Conservation (phyloP, 2,797 vertebrate species). For the Darevskia nairensis region DNA sequence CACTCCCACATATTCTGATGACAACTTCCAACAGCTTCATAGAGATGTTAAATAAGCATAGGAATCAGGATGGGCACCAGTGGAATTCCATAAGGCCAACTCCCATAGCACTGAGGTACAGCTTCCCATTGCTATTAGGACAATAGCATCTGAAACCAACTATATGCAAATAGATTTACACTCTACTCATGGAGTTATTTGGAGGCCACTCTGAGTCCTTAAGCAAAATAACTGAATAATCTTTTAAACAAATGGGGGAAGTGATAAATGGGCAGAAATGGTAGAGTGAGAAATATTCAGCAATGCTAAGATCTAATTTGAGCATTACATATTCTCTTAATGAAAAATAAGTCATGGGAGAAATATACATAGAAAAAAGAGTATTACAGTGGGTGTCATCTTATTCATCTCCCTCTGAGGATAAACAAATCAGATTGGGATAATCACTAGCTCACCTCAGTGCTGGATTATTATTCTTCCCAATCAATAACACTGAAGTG, state of each 20-base stretch:
- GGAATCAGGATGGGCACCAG: no score
- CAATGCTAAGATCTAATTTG: background rate
- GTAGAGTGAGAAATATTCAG: background rate
- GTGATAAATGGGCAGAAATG: background rate
- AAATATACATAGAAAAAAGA: background rate
- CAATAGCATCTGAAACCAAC: no score
- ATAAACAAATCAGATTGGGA: background rate
- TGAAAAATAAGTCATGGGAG: background rate
- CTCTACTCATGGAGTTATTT: no score
- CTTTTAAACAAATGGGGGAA: background rate
- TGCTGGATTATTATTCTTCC: background rate
- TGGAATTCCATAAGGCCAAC: no score
- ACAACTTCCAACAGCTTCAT: no score
- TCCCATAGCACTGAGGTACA: no score
- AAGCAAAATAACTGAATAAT: background rate
- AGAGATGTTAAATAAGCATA: no score
- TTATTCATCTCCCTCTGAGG: background rate
- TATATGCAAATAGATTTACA: no score
- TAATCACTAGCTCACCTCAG: background rate
- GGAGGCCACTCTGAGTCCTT: background rate
- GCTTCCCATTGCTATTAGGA: no score
- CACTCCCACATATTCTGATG: no score
- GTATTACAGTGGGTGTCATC: background rate
- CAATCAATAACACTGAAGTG: background rate
- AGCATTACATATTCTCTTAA: background rate